Conservation (phyloP, 2,888 invertebrate genomes). For the Stenichneumon culpator region DNA sequence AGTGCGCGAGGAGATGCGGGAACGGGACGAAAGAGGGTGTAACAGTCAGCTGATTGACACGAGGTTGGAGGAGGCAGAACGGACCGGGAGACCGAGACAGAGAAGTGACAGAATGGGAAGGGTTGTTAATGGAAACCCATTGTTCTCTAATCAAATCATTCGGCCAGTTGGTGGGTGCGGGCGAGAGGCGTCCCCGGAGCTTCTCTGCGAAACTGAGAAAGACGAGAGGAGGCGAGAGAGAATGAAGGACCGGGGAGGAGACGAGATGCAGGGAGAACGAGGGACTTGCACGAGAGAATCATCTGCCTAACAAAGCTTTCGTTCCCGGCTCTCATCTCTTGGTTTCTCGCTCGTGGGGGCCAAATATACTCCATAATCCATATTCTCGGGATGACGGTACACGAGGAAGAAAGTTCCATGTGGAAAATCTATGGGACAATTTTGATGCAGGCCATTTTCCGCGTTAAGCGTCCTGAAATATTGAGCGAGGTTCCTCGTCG, state of each 20-base stretch:
- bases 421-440: slow-evolving; percentile 36
- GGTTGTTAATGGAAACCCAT: slow-evolving; percentile 85
- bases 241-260: slow-evolving; percentile 25
- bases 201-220: slow-evolving; percentile 47
- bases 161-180: slow-evolving; percentile 78
- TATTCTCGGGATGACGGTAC: slow-evolving; percentile 54
- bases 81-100: slow-evolving; percentile 64
- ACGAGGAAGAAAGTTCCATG: slow-evolving; percentile 25
- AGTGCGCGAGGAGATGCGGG: slow-evolving; percentile 1
- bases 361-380: slow-evolving; percentile 64
- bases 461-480: slow-evolving; percentile 24
- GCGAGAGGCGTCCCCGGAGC: slow-evolving; percentile 36
- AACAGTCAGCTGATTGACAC: slow-evolving; percentile 81
- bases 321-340: slow-evolving; percentile 44
- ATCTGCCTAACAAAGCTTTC: slow-evolving; percentile 62
- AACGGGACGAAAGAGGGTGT: slow-evolving; percentile 33
- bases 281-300: slow-evolving; percentile 57
- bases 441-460: slow-evolving; percentile 33
- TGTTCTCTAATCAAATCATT: slow-evolving; percentile 85
- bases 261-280: slow-evolving; percentile 11
- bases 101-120: slow-evolving; percentile 69
- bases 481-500: slow-evolving; percentile 12
- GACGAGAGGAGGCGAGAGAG: slow-evolving; percentile 55
- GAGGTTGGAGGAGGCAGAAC: slow-evolving; percentile 45
- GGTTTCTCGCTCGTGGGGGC: slow-evolving; percentile 51